Evolutionary conservation across 2,797 vertebrate species (phyloP).

Genomic region (Diplodus sargus): DNA sequence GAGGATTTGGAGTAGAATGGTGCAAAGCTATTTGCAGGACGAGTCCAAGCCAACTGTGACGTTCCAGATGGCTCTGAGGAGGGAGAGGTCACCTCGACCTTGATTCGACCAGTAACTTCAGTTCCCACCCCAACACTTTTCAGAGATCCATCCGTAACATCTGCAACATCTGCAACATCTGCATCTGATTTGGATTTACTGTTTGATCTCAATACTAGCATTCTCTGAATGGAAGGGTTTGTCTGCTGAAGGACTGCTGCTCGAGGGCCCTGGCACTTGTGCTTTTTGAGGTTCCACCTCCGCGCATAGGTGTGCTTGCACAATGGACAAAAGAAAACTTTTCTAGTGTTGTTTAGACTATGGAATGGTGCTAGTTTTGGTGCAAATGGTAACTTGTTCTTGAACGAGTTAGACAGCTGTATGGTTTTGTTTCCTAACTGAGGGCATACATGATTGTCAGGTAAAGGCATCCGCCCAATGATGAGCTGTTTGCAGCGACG

Average conservation of each 20-base stretch:
- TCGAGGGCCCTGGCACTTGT: slow-evolving; percentile 79
- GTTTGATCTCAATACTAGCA: slow-evolving; percentile 31
- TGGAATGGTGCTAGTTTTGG: slow-evolving; percentile 74
- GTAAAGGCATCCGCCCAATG: slow-evolving; percentile 78
- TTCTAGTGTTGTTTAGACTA: slow-evolving; percentile 66
- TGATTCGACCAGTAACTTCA: slow-evolving; percentile 62
- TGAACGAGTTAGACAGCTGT: slow-evolving; percentile 44
- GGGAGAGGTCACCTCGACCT: slow-evolving; percentile 68
- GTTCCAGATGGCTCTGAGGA: slow-evolving; percentile 41
- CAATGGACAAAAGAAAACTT: slow-evolving; percentile 79
- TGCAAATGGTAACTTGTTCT: slow-evolving; percentile 43
- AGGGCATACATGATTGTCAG: slow-evolving; percentile 81
- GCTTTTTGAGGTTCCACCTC: slow-evolving; percentile 83
- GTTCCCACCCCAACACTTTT: slow-evolving; percentile 77
- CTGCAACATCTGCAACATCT: slow-evolving; percentile 15
- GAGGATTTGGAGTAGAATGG: slow-evolving; percentile 66
- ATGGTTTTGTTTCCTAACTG: slow-evolving; percentile 45
- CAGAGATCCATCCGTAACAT: slow-evolving; percentile 9
- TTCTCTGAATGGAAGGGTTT: slow-evolving; percentile 32
- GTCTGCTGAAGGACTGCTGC: slow-evolving; percentile 20
- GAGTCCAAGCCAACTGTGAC: slow-evolving; percentile 59
- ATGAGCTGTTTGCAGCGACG: slow-evolving; percentile 83
- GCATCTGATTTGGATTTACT: slow-evolving; percentile 17
- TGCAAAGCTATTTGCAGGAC: slow-evolving; percentile 63
- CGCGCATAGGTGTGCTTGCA: slow-evolving; percentile 86